These are phyloP conservation scores for Bimastos eiseni DNA, from an alignment of 2,888 invertebrate species.

Conservation along the genomic window DNA sequence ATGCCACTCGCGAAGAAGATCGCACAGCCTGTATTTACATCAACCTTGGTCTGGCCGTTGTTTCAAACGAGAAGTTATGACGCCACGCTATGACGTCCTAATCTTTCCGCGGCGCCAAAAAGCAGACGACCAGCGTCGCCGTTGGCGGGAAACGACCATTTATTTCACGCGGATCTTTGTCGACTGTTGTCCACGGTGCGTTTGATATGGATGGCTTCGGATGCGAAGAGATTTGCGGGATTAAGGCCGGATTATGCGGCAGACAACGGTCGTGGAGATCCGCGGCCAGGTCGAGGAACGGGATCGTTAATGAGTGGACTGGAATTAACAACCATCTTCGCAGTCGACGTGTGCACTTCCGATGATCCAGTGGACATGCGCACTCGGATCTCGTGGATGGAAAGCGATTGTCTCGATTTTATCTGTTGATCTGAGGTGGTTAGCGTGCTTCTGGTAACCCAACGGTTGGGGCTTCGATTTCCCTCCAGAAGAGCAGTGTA, in stretches of 20 bases:
- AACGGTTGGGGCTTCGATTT: neutral
- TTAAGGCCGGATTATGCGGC: neutral
- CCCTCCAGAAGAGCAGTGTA: neutral
- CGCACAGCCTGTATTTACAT: neutral
- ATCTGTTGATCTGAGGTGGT: neutral
- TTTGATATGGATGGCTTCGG: constrained; percentile 18
- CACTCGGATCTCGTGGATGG: no score
- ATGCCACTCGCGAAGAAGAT: neutral
- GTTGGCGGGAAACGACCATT: neutral
- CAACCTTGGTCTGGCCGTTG: constrained; percentile 9
- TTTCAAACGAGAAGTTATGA: neutral
- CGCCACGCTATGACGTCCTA: constrained; percentile 6
- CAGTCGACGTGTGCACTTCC: neutral
- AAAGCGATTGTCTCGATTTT: neutral
- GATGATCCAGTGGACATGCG: neutral
- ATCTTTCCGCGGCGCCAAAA: constrained; percentile 4
- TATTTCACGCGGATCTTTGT: neutral
- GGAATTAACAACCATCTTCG: neutral
- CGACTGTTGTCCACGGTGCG: neutral
- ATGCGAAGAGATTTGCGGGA: neutral
- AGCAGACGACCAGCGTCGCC: neutral
- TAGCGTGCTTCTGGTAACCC: neutral
- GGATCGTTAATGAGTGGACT: neutral
- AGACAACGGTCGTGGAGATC: neutral
- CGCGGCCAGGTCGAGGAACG: neutral